Base-by-base conservation (phyloP, 1,140 invertebrate genomes). In the Pogonomyrmex barbatus region DNA sequence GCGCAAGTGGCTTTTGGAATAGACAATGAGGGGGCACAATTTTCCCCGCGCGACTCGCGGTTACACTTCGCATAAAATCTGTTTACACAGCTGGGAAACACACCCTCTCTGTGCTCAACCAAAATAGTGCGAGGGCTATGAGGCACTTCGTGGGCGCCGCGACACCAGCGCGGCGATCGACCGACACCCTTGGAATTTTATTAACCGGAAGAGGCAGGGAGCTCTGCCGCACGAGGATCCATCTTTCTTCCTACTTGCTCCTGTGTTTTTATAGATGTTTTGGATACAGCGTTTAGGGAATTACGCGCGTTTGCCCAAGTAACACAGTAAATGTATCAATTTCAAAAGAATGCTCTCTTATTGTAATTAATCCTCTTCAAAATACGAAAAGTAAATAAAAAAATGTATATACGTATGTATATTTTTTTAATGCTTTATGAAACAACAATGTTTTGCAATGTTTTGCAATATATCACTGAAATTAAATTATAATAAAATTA, bases 161-260 rank as follows among this genome's bases (percentile, higher is more conserved):
- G 71, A 85, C 65, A 70, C 24, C n/a, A 10, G 60, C 56, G 42
- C 42, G 39, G 24, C 62, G 56, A 85, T 85, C 82, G 75, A 52
- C 63, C 83, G 45, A 88, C 88, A 83, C 58, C 63, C 73, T 73
- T 17, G 60, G 85, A 91, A 91, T 93, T 94, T 94, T 94, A 94
- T 94, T 92, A 93, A 77, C 84, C 76, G 88, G 90, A 93, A 92
- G 88, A 88, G 45, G 56, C 39, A n/a, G 12, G 62, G 39, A 36
- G 33, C 24, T 60, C 30, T 12, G 24, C 17, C 68, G 1, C 0
- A 5, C 9, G 67, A 47, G 42, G 36, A 81, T 81, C 68, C 77
- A 58, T 68, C 63, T 67, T 54, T 36, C 77, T 81, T 68, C 63
- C 63, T 0, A 24, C 10, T 42, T 68, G 42, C 30, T 24, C n/a